These are phyloP conservation scores for Chascanopsetta lugubris DNA, from an alignment of 2,113 vertebrate species.

Conservation along the genomic window DNA sequence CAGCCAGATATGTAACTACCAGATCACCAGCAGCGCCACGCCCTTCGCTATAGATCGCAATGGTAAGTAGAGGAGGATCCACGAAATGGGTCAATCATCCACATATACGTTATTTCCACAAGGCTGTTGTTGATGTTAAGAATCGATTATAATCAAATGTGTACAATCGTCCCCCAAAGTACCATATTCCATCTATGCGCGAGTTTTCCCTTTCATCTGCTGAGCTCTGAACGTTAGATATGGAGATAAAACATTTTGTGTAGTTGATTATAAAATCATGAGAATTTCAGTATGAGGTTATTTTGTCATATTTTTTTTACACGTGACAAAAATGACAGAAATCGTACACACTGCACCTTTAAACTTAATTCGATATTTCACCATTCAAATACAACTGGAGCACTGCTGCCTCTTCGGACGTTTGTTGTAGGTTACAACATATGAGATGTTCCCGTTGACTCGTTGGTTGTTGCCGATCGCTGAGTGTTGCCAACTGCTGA, in stretches of 20 bases:
- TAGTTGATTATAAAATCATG: too few species aligned
- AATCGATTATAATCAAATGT: neutral
- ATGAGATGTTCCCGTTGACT: neutral
- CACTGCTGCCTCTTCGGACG: neutral
- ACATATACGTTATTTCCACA: neutral
- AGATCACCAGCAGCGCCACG: constrained; percentile 88
- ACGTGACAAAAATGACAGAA: too few species aligned
- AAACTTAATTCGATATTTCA: too few species aligned
- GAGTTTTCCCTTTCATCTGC: too few species aligned
- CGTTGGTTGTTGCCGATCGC: neutral
- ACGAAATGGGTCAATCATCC: neutral
- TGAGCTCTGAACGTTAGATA: too few species aligned
- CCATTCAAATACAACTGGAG: neutral
- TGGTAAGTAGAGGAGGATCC: constrained; percentile 81
- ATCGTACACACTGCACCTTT: too few species aligned
- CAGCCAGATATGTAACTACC: constrained; percentile 98
- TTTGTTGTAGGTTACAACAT: neutral
- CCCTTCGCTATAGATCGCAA: constrained; percentile 98
- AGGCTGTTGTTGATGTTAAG: neutral
- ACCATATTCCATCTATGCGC: too few species aligned
- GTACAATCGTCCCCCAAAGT: too few species aligned
- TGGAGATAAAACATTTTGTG: too few species aligned
- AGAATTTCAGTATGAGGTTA: too few species aligned
- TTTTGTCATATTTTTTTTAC: too few species aligned
- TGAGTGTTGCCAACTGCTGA: constrained; percentile 1